Evolutionary conservation across 1,140 invertebrate genomes (phyloP), one percentile per base, ranked within the genome.

Genomic region (Hormaphis cornu): DNA sequence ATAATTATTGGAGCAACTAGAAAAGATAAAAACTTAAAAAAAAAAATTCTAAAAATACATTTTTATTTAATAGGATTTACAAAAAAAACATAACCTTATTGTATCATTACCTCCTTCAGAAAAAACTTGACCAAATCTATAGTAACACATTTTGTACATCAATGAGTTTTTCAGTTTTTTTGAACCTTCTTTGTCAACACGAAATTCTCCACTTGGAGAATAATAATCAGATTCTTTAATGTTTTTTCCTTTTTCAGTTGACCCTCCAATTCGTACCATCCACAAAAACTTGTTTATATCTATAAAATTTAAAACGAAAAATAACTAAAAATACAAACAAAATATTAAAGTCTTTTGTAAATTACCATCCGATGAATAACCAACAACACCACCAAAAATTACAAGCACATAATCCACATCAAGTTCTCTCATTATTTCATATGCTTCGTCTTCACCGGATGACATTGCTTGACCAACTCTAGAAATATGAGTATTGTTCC

Each of bases 401-500:
- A 98, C 95, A 1, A 98, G 82, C 16, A 98, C 95, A 81, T 98
- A 98, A 79, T 97, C 91, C 8, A 98, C 96, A 80, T 98, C 95
- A 40, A 98, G 79, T 79, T 98, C 95, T 72, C 85, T 82, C 95
- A 98, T 98, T 73, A 98, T 98, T 81, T 95, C 90, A 77, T 97
- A 97, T 6, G 95, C 95, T 76, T 92, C 90, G 72, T 97, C 93
- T 80, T 98, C 96, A 4, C 88, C 85, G 69, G 92, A 96, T 14
- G 95, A 91, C 95, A 98, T 98, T 5, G 95, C 96, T 79, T 98
- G 94, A 0, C 95, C 95, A 14, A 98, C 95, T 70, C 93, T 82
- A 18, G 92, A 95, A 76, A 98, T 98, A 78, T 98, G 96, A 8
- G 95, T 97, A 80, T 98, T 98, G 80, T 98, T 98, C 96, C 96